Conservation (phyloP, 2,797 vertebrate species). For the Avahi laniger region DNA sequence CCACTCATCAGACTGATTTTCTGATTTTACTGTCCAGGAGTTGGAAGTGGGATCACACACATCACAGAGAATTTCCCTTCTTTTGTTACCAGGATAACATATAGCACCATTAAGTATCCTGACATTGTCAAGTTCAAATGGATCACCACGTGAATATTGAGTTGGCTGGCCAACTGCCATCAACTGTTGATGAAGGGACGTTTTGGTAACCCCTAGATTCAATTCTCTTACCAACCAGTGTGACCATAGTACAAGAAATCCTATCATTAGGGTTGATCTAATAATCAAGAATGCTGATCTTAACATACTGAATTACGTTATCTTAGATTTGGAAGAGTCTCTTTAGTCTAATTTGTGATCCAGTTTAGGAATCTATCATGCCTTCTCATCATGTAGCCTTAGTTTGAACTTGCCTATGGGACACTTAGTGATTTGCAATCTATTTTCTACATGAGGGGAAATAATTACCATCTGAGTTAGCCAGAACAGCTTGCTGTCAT, state of each 20-base stretch:
- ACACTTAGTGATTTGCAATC: background rate
- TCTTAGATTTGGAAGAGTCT: background rate
- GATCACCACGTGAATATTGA: background rate
- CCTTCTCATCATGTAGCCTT: background rate
- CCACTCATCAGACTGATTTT: background rate
- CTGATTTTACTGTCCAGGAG: background rate
- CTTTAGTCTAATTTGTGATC: background rate
- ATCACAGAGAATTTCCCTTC: background rate
- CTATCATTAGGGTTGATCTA: background rate
- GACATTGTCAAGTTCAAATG: background rate
- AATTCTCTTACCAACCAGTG: background rate
- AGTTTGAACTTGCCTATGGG: background rate
- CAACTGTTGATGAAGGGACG: background rate
- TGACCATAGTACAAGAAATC: background rate
- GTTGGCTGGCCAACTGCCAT: background rate
- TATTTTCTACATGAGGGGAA: background rate
- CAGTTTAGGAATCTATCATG: background rate
- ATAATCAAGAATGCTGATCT: background rate
- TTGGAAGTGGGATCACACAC: background rate
- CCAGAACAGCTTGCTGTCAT: background rate
- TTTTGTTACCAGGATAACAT: background rate
- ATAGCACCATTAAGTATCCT: background rate
- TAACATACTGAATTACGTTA: background rate
- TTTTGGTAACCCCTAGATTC: background rate
- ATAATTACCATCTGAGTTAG: background rate